A percentile compares a stretch with the other conserved stretches of the same genome.
These are phyloP conservation scores for Brachionus paranguensis DNA, from an alignment of 1,140 invertebrate species.

Conservation along the genomic window DNA sequence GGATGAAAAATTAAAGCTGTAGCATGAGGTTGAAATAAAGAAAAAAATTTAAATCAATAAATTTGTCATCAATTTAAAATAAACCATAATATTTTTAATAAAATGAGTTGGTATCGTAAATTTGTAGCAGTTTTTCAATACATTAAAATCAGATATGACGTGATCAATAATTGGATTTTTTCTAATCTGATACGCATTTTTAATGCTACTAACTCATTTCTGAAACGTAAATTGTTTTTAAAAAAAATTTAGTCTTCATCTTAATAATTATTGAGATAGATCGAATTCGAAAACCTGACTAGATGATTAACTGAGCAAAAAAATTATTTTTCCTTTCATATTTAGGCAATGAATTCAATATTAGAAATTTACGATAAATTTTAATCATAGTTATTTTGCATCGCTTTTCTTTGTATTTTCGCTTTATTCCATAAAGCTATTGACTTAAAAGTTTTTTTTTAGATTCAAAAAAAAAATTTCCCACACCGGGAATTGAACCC, in stretches of 20 bases:
- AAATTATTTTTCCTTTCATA: too few relatives aligned
- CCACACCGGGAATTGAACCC: slow-evolving; percentile 25
- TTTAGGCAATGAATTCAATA: too few relatives aligned
- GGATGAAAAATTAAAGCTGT: neutral
- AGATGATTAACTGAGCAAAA: too few relatives aligned
- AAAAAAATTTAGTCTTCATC: neutral
- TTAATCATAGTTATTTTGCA: too few relatives aligned
- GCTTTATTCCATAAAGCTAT: too few relatives aligned
- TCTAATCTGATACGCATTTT: neutral
- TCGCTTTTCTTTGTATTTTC: too few relatives aligned
- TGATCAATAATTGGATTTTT: neutral
- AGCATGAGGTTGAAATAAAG: neutral
- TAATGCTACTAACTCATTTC: neutral
- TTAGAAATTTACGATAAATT: too few relatives aligned
- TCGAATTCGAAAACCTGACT: too few relatives aligned
- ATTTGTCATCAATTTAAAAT: neutral
- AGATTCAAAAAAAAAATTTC: neutral
- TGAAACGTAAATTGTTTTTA: neutral
- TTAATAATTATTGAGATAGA: neutral
- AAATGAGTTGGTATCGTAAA: neutral
- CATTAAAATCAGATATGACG: neutral
- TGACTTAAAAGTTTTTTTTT: neutral
- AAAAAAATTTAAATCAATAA: neutral
- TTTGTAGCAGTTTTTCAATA: neutral
- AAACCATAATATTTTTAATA: neutral